Evolutionary conservation across 2,888 invertebrate genomes (phyloP).

Genomic region (Eupithecia tripunctaria): DNA sequence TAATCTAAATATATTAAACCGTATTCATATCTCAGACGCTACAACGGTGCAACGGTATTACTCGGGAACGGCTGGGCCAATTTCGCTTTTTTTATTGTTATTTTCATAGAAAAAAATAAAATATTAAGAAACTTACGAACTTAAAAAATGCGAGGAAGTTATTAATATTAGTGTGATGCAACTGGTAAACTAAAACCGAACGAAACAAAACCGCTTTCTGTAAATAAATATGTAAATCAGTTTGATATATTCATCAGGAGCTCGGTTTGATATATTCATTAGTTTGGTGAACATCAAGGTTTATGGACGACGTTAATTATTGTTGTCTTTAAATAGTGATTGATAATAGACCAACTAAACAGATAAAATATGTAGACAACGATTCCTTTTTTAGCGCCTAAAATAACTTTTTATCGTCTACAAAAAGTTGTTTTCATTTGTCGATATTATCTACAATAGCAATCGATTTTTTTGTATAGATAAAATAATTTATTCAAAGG

Average conservation of each 20-base stretch:
- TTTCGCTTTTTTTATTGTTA: too few species aligned
- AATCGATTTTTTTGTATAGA: too few species aligned
- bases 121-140: too few species aligned
- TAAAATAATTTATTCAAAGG: too few species aligned
- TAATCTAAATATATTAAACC: too few species aligned
- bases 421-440: not conserved
- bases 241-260: slow-evolving; percentile 40
- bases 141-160: not conserved
- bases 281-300: slow-evolving; percentile 13
- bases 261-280: slow-evolving; percentile 11
- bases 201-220: slow-evolving; percentile 20
- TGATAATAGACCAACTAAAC: slow-evolving; percentile 4
- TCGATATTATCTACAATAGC: not conserved
- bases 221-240: slow-evolving; percentile 40
- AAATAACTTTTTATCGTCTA: too few species aligned
- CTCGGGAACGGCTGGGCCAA: too few species aligned
- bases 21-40: too few species aligned
- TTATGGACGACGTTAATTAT: slow-evolving; percentile 1
- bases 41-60: too few species aligned
- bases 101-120: too few species aligned
- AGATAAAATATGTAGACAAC: not conserved
- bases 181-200: not conserved
- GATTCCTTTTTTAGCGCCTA: not conserved
- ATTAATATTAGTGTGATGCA: not conserved
- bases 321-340: slow-evolving; percentile 6